A percentile compares a stretch with the other conserved stretches of the same genome.
Evolutionary conservation across 2,888 invertebrate genomes (phyloP).

Genomic region (Orchesellides sinensis): DNA sequence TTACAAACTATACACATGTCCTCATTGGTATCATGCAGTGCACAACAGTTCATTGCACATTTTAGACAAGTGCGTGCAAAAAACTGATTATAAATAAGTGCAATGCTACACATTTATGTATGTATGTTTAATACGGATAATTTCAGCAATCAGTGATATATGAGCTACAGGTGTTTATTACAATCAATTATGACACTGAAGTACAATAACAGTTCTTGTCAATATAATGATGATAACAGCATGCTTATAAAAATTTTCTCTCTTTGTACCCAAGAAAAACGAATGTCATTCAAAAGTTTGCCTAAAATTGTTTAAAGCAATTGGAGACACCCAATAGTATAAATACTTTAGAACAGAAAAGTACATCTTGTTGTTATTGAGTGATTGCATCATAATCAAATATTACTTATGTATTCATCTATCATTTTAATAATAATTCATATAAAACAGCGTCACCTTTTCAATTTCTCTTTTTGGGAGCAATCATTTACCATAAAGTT

Average conservation of each 20-base stretch:
- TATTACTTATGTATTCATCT: not conserved
- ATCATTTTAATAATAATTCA: not conserved
- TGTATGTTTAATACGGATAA: too few relatives aligned
- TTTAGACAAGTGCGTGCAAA: not conserved
- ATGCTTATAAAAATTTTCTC: not conserved
- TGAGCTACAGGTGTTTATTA: conserved; percentile 26
- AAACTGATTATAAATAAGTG: not conserved
- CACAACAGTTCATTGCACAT: not conserved
- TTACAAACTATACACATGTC: not conserved
- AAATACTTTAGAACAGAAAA: not conserved
- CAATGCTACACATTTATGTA: too few relatives aligned
- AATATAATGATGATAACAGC: conserved; percentile 1
- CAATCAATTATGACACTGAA: conserved; percentile 18
- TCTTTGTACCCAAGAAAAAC: not conserved
- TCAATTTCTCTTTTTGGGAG: not conserved
- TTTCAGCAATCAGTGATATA: too few relatives aligned
- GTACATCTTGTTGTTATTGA: not conserved
- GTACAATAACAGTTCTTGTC: conserved; percentile 7
- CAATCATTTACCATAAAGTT: not conserved
- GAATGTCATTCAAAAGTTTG: not conserved
- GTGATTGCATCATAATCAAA: conserved; percentile 1
- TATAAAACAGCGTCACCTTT: not conserved
- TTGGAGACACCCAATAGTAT: not conserved
- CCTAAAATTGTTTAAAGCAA: not conserved
- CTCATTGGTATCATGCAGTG: not conserved